Evolutionary conservation across 1,140 invertebrate species (phyloP).

Genomic region (Euura lappo): DNA sequence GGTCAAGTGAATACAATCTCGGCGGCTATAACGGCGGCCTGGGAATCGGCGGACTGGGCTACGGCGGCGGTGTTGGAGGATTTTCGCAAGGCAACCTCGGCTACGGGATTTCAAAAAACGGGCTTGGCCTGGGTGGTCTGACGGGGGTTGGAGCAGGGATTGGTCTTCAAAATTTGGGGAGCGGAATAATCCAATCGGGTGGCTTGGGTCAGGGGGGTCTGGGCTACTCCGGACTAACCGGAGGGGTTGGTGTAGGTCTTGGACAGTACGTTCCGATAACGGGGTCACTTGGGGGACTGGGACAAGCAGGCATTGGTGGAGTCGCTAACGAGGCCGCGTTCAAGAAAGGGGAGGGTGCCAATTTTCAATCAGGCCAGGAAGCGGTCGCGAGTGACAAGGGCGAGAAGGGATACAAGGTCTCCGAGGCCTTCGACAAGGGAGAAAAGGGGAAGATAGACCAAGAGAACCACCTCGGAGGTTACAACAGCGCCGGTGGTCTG

Average conservation of each 20-base stretch:
- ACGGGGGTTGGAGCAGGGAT: not conserved
- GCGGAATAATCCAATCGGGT: not conserved
- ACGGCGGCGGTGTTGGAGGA: not conserved
- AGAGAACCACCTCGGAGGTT: conserved; percentile 60
- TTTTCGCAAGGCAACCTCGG: not conserved
- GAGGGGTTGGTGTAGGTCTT: not conserved
- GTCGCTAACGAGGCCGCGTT: conserved; percentile 19
- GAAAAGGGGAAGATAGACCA: conserved; percentile 63
- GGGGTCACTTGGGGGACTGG: conserved; percentile 25
- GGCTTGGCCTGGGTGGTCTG: not conserved
- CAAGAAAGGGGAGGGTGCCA: conserved; percentile 25
- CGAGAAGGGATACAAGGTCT: conserved; percentile 60
- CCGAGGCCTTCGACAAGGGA: conserved; percentile 63
- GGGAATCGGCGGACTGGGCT: conserved; percentile 1
- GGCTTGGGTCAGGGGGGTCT: not conserved
- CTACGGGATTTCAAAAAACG: not conserved
- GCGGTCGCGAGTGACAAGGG: conserved; percentile 47
- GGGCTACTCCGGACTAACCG: not conserved
- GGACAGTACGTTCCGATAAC: conserved; percentile 20
- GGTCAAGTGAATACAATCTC: not conserved
- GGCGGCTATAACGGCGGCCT: not conserved
- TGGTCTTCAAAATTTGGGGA: not conserved
- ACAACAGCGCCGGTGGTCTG: conserved; percentile 58
- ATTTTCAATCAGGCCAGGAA: conserved; percentile 27
- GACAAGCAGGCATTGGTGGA: conserved; percentile 20